A percentile compares a stretch with the other conserved stretches of the same genome.
Conservation (phyloP, 2,797 vertebrate species). For the Spinus olivaceus region DNA sequence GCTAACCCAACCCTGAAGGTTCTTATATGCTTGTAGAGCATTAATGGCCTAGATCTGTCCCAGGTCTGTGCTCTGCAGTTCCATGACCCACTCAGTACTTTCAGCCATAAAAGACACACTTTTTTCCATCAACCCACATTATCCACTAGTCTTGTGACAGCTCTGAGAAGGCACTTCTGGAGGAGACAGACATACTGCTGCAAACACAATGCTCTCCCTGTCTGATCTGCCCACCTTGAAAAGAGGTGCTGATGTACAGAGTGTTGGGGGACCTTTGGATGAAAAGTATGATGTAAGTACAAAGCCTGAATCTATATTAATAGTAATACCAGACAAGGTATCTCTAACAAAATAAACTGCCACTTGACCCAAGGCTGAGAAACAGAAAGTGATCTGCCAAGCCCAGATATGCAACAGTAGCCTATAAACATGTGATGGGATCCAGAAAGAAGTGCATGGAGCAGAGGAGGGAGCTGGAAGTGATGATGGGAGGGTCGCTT, state of each 20-base stretch:
- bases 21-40: neutral
- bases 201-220: neutral
- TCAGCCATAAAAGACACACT: neutral
- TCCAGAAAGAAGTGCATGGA: neutral
- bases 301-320: neutral
- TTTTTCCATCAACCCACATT: neutral
- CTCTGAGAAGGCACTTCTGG: neutral
- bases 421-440: neutral
- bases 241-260: neutral
- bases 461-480: neutral
- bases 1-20: neutral
- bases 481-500: neutral
- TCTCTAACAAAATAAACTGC: slow-evolving; percentile 9
- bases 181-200: neutral
- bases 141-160: neutral
- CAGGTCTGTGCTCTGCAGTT: neutral
- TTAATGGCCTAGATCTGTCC: neutral
- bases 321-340: neutral
- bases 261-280: neutral
- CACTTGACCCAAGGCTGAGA: neutral
- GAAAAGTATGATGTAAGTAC: neutral
- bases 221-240: neutral
- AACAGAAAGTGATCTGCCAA: neutral
- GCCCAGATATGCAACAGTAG: neutral
- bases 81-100: neutral